Conservation (phyloP, 1,140 invertebrate species). For the Muscidifurax raptorellus region DNA sequence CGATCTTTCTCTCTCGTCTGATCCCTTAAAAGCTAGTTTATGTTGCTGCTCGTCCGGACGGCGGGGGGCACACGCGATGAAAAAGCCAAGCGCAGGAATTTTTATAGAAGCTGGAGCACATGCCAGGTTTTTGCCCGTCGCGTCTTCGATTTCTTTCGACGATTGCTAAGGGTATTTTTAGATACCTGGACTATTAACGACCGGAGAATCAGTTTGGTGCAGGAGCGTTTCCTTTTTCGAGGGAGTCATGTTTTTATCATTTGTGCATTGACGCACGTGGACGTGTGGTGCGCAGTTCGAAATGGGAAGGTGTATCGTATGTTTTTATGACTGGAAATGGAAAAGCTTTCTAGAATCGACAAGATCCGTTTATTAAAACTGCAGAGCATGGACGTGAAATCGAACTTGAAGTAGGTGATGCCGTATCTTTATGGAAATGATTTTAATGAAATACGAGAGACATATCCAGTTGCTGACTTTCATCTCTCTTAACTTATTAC, state of each 20-base stretch:
- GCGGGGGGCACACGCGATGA: neutral
- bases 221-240: neutral
- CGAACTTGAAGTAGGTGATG: neutral
- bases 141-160: neutral
- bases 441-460: neutral
- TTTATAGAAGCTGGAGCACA: neutral
- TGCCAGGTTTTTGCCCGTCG: neutral
- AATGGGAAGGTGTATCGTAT: neutral
- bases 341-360: neutral
- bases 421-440: neutral
- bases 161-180: neutral
- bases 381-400: neutral
- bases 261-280: neutral
- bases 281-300: neutral
- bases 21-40: conserved; percentile 54
- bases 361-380: neutral
- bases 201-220: neutral
- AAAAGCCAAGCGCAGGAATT: neutral
- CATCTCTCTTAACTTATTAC: neutral
- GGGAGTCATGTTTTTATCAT: neutral
- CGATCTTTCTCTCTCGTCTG: conserved; percentile 7
- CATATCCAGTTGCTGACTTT: neutral
- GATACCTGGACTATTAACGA: neutral
- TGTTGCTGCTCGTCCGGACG: neutral
- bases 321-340: neutral